A percentile compares a stretch with the other conserved stretches of the same genome.
Conservation (phyloP, 2,797 vertebrate species). For the Phrynocephalus guinanensis region DNA sequence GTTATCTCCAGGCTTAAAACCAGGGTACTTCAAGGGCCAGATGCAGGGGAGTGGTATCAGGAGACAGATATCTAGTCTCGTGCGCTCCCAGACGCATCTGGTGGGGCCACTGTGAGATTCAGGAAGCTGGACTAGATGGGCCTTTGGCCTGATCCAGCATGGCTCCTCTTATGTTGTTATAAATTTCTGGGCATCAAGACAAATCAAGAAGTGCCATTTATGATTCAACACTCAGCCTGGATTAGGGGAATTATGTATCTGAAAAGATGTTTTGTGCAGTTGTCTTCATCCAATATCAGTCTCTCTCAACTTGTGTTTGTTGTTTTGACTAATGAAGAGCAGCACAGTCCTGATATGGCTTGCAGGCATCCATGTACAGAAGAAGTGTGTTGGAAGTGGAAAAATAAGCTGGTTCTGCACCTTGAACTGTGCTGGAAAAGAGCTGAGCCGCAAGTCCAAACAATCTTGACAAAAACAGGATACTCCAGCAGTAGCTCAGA, state of each 20-base stretch:
- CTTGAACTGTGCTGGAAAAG: background rate
- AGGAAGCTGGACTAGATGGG: too few species aligned
- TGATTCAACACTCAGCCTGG: background rate
- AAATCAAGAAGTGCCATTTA: background rate
- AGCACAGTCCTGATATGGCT: background rate
- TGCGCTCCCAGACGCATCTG: too few species aligned
- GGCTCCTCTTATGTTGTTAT: background rate
- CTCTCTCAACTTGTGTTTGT: background rate
- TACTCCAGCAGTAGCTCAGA: background rate
- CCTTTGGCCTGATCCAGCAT: too few species aligned
- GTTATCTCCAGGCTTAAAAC: too few species aligned
- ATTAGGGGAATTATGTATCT: background rate
- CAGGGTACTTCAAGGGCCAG: too few species aligned
- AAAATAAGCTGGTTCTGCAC: background rate
- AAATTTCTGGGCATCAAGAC: background rate
- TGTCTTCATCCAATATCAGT: background rate
- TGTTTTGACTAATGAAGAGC: background rate
- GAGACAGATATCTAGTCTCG: too few species aligned
- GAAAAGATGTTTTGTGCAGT: background rate
- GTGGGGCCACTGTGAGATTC: too few species aligned
- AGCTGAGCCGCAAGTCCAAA: background rate
- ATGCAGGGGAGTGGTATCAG: too few species aligned
- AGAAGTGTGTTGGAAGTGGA: background rate
- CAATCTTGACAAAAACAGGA: background rate
- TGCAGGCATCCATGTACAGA: background rate